Percentiles rank a stretch among this genome's conserved stretches.
phyloP scores from a whole-genome alignment of 2,113 vertebrate genomes.

The Lichenostomus cassidix region DNA sequence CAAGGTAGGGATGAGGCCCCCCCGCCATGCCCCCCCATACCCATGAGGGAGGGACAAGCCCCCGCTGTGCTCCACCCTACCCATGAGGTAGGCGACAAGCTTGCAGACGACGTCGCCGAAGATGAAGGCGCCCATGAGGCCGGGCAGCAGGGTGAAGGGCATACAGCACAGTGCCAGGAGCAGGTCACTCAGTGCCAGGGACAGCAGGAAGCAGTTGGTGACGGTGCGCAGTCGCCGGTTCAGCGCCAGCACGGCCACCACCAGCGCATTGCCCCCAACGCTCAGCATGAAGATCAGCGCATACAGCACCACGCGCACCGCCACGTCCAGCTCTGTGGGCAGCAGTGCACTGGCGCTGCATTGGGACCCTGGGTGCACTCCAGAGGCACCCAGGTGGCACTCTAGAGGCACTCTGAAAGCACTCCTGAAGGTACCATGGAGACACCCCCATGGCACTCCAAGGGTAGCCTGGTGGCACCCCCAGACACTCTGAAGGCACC shows the following conservation, averaged over 20 bases:
- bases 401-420: background rate
- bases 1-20: rapidly evolving
- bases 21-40: too few species aligned
- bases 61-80: constrained; percentile 46
- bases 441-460: background rate
- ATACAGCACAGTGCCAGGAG: constrained; percentile 93
- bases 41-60: background rate
- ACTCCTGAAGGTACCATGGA: background rate
- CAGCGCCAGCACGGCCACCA: constrained; percentile 87
- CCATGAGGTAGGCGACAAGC: constrained; percentile 92
- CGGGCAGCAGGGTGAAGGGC: constrained; percentile 94
- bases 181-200: constrained; percentile 92
- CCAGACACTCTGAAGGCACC: background rate
- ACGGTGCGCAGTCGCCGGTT: constrained; percentile 92
- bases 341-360: background rate
- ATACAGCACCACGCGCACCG: constrained; percentile 87
- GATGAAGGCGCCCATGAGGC: constrained; percentile 91
- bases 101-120: constrained; percentile 93
- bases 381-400: background rate
- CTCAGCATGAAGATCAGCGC: constrained; percentile 87
- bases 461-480: background rate
- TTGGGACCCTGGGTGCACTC: background rate
- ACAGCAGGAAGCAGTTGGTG: constrained; percentile 95
- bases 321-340: constrained; percentile 79
- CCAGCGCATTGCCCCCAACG: constrained; percentile 88